Base-by-base conservation (phyloP, 2,797 vertebrate species). In the Neosilurus hyrtlii region DNA sequence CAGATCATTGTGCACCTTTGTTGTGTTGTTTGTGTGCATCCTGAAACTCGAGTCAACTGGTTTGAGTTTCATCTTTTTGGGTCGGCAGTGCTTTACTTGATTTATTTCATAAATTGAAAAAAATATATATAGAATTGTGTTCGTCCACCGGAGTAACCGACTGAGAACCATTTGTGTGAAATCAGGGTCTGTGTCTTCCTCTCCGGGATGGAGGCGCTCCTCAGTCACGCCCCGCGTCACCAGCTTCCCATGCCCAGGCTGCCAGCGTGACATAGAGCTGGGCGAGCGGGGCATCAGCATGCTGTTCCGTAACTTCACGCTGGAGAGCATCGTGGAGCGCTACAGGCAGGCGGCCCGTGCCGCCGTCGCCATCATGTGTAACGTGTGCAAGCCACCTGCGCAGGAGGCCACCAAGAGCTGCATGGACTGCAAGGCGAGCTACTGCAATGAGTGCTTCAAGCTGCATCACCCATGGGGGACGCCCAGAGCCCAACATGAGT, bases 361-460 rank as follows among this genome's bases (percentile, higher is more conserved):
- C 0, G 97, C 97, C 0, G 83, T 96, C 4, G 97, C 98, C 1
- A 98, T 99, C 88, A 96, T 97, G 96, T 99, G 97, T 24, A 96
- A 97, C 89, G 93, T 95, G 72, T 99, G 98, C 87, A 99, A 99
- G 86, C 96, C 97, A 20, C 96, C 96, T 0, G 91, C 96, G 82
- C 97, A 98, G 82, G 98, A 99, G 88, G 98, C 97, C 57, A 99
- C 97, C 0, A 99, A 99, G 92, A 99, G 97, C 92, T 99, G 98
- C 89, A 95, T 98, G 96, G 98, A 99, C 92, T 99, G 98, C 90
- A 97, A 96, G 88, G 96, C 96, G 1, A 99, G 96, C 92, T 99
- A 96, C 89, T 99, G 98, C 88, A 99, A 99, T 0, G 97, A 99
- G 83, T 99, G 97, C 90, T 99, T 98, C 92, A 99, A 99, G 91